phyloP scores from a whole-genome alignment of 2,797 vertebrate species.

The Trachurus trachurus region DNA sequence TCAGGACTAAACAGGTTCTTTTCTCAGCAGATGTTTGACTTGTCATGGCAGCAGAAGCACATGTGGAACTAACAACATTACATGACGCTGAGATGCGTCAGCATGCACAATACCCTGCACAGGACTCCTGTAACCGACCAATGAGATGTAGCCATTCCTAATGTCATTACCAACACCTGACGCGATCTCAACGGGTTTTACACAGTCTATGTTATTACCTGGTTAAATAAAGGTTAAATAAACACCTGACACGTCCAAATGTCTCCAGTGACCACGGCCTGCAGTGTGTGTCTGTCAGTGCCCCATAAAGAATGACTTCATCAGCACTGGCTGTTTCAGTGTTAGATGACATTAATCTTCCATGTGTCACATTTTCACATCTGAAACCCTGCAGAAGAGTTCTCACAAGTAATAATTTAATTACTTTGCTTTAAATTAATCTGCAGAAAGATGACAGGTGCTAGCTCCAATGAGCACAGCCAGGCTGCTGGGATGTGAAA shows the following conservation, averaged over 20 bases:
- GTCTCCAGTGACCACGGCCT: slow-evolving; percentile 20
- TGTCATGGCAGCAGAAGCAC: slow-evolving; percentile 8
- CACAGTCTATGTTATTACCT: no score
- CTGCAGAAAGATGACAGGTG: slow-evolving; percentile 50
- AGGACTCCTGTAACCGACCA: neutral
- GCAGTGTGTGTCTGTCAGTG: slow-evolving; percentile 13
- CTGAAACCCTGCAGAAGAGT: slow-evolving; percentile 49
- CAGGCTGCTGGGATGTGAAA: slow-evolving; percentile 32
- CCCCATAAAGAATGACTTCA: slow-evolving; percentile 41
- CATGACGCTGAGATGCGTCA: slow-evolving; percentile 14
- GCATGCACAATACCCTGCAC: neutral
- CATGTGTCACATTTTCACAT: slow-evolving; percentile 50
- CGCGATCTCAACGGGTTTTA: neutral
- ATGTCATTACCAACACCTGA: slow-evolving; percentile 26
- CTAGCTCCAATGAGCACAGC: slow-evolving; percentile 45
- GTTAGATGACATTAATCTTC: slow-evolving; percentile 62
- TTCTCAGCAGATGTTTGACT: slow-evolving; percentile 21
- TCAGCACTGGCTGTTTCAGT: slow-evolving; percentile 30
- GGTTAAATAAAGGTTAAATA: no score
- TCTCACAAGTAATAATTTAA: slow-evolving; percentile 67
- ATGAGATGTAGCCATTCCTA: slow-evolving; percentile 2
- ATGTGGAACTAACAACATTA: slow-evolving; percentile 17
- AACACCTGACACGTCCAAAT: slow-evolving; percentile 20
- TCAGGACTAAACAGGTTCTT: slow-evolving; percentile 8
- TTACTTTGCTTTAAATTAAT: slow-evolving; percentile 76